These are phyloP conservation scores for Aurelia sp. DNA, from an alignment of 30 jellyfish, hydroid and myxozoan species.

Conservation along the genomic window DNA sequence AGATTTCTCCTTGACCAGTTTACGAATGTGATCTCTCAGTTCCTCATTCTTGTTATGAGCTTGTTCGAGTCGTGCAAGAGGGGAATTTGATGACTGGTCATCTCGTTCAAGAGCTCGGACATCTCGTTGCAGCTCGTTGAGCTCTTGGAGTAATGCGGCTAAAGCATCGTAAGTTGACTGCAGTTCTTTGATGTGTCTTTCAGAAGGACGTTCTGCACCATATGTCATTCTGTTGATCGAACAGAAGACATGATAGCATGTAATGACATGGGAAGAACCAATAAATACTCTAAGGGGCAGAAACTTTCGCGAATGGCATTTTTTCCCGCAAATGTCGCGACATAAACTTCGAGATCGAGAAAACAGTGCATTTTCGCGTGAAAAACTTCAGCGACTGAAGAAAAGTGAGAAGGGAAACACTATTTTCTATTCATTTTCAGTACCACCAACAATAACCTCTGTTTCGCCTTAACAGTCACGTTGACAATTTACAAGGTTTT, in stretches of 20 bases:
- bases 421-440: too few species aligned
- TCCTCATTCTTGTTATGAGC: constrained; percentile 61
- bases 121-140: constrained; percentile 52
- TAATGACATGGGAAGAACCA: too few species aligned
- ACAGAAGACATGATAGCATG: neutral
- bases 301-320: too few species aligned
- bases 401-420: too few species aligned
- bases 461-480: too few species aligned
- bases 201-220: constrained; percentile 67
- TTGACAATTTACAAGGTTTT: too few species aligned
- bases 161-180: constrained; percentile 62
- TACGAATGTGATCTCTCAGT: constrained; percentile 57
- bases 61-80: constrained; percentile 59
- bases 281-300: too few species aligned
- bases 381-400: too few species aligned
- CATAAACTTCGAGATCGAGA: too few species aligned
- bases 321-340: too few species aligned
- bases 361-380: too few species aligned
- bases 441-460: too few species aligned
- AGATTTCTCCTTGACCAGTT: constrained; percentile 68
- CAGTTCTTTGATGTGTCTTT: constrained; percentile 64
- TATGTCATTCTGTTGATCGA: constrained; percentile 30
- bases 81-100: constrained; percentile 56
- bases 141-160: constrained; percentile 61
- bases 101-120: constrained; percentile 58